Percentiles rank a stretch among this genome's conserved stretches.
phyloP scores from a whole-genome alignment of 2,797 vertebrate genomes.

The Hephaestus fuliginosus region DNA sequence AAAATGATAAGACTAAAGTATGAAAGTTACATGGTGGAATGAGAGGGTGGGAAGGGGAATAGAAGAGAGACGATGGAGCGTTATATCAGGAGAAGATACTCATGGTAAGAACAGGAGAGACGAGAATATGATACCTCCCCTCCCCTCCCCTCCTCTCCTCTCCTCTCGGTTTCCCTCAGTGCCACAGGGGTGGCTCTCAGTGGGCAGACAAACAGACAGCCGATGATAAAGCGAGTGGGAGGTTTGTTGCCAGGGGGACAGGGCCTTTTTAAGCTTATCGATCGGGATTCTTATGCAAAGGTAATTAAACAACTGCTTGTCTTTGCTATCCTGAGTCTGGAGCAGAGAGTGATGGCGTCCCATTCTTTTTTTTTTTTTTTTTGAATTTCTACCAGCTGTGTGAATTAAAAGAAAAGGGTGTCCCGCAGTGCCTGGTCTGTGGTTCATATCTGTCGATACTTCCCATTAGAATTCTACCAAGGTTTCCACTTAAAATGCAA shows the following conservation, averaged over 20 bases:
- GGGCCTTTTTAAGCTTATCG: conserved; percentile 78
- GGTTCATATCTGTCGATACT: conserved; percentile 77
- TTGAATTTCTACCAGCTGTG: conserved; percentile 54
- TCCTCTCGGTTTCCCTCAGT: conserved; percentile 14
- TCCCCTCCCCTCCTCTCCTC: not conserved
- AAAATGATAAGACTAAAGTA: conserved; percentile 36
- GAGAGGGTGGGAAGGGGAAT: conserved; percentile 7
- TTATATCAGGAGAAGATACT: conserved; percentile 27
- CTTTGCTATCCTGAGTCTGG: conserved; percentile 59
- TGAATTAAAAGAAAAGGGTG: conserved; percentile 66
- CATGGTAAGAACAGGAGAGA: conserved; percentile 34
- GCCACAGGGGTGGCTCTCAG: conserved; percentile 62
- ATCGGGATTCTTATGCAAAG: conserved; percentile 83
- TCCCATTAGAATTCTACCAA: conserved; percentile 81
- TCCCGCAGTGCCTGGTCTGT: conserved; percentile 49
- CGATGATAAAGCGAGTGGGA: conserved; percentile 71
- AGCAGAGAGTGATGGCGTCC: conserved; percentile 48
- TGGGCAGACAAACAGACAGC: conserved; percentile 63
- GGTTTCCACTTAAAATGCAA: conserved; percentile 83
- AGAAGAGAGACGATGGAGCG: conserved; percentile 23
- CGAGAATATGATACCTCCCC: conserved; percentile 43
- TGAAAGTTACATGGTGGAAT: conserved; percentile 19
- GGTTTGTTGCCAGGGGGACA: conserved; percentile 78
- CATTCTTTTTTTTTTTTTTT: not conserved
- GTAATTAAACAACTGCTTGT: conserved; percentile 85